Evolutionary conservation across 2,113 vertebrate genomes (phyloP).

Genomic region (Chionis minor): DNA sequence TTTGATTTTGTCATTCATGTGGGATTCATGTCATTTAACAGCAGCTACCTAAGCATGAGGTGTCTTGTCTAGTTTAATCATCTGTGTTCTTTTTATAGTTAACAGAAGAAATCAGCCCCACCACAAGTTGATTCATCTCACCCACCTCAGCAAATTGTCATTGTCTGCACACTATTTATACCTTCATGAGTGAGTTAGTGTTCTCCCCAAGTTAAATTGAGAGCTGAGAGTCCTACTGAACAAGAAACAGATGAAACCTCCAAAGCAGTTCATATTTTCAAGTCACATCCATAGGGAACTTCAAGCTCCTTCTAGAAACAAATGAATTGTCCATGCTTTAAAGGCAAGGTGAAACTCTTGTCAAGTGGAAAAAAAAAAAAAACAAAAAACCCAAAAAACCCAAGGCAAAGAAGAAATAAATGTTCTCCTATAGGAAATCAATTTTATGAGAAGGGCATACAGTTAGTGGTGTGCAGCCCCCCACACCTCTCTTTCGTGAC

Average conservation of each 20-base stretch:
- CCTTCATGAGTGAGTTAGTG: neutral
- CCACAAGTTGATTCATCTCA: conserved; percentile 14
- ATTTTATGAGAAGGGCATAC: neutral
- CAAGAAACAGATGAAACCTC: neutral
- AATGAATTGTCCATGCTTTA: neutral
- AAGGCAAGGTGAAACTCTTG: neutral
- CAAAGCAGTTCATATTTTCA: neutral
- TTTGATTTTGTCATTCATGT: conserved; percentile 8
- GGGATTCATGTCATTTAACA: neutral
- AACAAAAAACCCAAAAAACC: neutral
- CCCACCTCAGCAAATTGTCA: conserved; percentile 10
- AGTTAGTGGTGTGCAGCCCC: neutral
- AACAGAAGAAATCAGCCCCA: neutral
- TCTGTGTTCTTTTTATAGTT: conserved; percentile 1
- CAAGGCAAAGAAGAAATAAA: neutral
- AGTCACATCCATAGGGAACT: neutral
- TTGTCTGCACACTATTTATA: neutral
- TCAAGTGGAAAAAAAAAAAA: neutral
- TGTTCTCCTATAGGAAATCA: neutral
- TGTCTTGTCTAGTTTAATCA: neutral
- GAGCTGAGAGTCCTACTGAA: neutral
- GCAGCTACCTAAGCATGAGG: neutral
- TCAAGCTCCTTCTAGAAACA: neutral
- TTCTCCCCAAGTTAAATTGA: neutral
- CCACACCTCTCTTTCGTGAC: neutral